Evolutionary conservation across 2,888 invertebrate genomes (phyloP), one percentile per base, ranked within the genome.

Genomic region (Acrocyrtus sp.): DNA sequence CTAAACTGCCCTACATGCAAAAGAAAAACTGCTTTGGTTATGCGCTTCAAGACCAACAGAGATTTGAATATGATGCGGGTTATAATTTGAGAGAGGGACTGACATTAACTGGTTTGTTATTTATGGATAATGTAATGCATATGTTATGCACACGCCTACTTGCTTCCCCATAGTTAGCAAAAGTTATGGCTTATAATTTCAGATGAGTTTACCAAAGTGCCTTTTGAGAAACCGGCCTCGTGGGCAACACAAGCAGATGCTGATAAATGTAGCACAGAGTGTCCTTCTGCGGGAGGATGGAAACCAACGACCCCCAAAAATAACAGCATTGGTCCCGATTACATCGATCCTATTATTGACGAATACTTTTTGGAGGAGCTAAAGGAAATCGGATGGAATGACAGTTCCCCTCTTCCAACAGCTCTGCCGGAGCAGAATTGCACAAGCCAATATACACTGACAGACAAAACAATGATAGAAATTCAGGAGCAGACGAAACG

Each of bases 401-500:
- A 67, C 22, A 17, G 6, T 8, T 43, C 47, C 8, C 12, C 39
- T 19, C n/a, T 12, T n/a, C 58, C 62, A 22, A 10, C 24, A n/a
- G 22, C 1, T 8, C 24, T 61, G 48, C 54, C 54, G 4, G 26
- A 53, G 1, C 61, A 61, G 43, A 45, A 54, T 1, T 61, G 69
- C 39, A 29, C 21, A 2, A 54, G 53, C 41, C 21, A 48, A n/a
- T 74, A 69, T 19, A 19, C 22, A 8, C 34, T 74, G 27, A 60
- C 68, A 3, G 43, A 62, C 41, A 74, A 70, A 27, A 76, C 76
- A n/a, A 61, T 65, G 27, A 6, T 29, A 0, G 77, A 77, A 56
- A 61, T 77, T 4, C 54, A 48, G 26, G 77, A 75, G 45, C 77
- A 77, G 17, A 77, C 77, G 3, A 75, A 75, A 19, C 50, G 77